phyloP scores from a whole-genome alignment of 2,113 vertebrate genomes.

The Mohoua ochrocephala region DNA sequence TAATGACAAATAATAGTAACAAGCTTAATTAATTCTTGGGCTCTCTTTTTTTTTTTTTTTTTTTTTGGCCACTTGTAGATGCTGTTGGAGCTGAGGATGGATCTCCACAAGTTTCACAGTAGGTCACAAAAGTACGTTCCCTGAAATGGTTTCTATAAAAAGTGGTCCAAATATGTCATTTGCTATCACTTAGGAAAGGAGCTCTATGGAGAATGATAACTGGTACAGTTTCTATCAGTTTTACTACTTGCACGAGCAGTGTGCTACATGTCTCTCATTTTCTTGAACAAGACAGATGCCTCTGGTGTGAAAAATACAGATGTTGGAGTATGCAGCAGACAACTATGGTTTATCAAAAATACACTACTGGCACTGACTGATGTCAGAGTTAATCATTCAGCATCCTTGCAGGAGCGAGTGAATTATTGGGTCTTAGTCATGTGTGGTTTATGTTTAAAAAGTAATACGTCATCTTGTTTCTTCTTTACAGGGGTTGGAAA shows the following conservation, averaged over 20 bases:
- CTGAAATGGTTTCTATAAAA: conserved; percentile 41
- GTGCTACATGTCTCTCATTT: conserved; percentile 57
- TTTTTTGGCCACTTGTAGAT: neutral
- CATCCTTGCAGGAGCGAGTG: conserved; percentile 44
- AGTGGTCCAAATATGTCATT: conserved; percentile 46
- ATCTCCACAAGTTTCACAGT: conserved; percentile 5
- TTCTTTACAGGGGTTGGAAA: conserved; percentile 56
- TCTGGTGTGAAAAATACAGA: conserved; percentile 67
- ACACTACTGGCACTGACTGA: conserved; percentile 61
- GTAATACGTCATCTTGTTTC: conserved; percentile 65
- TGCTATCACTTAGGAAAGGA: conserved; percentile 22
- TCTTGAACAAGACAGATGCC: conserved; percentile 57
- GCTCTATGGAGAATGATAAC: conserved; percentile 38
- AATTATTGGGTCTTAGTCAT: conserved; percentile 59
- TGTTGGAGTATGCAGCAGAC: conserved; percentile 59
- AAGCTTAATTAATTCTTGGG: neutral
- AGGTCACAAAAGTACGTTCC: conserved; percentile 5
- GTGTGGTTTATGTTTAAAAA: conserved; percentile 70
- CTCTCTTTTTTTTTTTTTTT: neutral
- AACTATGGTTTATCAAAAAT: conserved; percentile 71
- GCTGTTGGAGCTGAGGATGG: neutral
- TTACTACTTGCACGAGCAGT: conserved; percentile 50
- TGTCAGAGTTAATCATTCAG: conserved; percentile 65
- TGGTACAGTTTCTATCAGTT: conserved; percentile 45
- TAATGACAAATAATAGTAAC: neutral